Evolutionary conservation across 2,797 vertebrate species (phyloP), one percentile per base, ranked within the genome.

Genomic region (Babyrousa celebensis): DNA sequence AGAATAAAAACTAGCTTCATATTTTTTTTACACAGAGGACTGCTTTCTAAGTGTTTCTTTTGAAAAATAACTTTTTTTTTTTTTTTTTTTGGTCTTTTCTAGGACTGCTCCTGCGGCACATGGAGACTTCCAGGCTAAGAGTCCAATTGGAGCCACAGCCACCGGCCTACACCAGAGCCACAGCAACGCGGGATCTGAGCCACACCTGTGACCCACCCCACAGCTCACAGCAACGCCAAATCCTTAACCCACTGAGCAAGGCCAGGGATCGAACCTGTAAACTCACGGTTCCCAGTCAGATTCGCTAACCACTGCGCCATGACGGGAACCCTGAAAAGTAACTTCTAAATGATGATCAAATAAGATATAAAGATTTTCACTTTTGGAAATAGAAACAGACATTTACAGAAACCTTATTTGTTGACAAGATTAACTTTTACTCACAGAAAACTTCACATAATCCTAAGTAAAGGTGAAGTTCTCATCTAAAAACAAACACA

Each of bases 361-460:
- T 77, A 92, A 86, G 36, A 92, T 83, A 36, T 88, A 92, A 84
- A 92, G 16, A 92, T 85, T 83, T 96, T 94, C 23, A 67, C 36
- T 82, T 89, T 95, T 63, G 32, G 62, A 94, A 97, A 95, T n/a
- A 90, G 72, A 91, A 96, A 54, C 3, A 85, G 74, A 60, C 43
- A 92, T 75, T 85, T 77, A 12, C 2, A 84, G 65, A 20, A 56
- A 89, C 1, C 3, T 9, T 85, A 87, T 80, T 95, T 96, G 60
- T 89, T 89, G 79, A 87, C 63, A 85, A 95, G 82, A 96, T 96
- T 89, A 95, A 91, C 43, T 92, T 95, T 85, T 92, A 62, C 56
- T 85, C 62, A 27, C 27, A 54, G 58, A 91, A 67, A 92, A 60
- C n/a, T 54, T 95, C 85, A 89, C 52, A 96, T 92, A 97, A 96